Base-by-base conservation (phyloP, 2,888 invertebrate species). In the Drosophila sordidapex region DNA sequence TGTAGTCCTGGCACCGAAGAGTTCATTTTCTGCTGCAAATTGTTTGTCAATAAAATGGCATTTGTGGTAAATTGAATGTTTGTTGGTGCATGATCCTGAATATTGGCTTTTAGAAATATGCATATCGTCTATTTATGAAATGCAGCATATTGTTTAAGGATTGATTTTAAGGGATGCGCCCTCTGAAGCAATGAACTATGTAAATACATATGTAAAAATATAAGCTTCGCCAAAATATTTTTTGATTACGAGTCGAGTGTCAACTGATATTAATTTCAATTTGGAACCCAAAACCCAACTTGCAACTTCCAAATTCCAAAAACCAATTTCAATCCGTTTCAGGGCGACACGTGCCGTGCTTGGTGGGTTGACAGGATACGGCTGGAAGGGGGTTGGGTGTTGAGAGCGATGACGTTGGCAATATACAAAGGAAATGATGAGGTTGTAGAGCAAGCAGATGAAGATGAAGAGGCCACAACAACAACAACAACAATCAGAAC, bases 301-400 rank as follows among this genome's bases (percentile, higher is more conserved):
- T 71, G 57, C 65, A 65, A 73, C 65, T 71, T 71, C 48, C 27
- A 62, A 71, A 72, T 72, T 54, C 59, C 52, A 43, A 62, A 71
- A 72, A 72, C 56, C 63, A 74, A 74, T 74, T 73, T 74, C 68
- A 74, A 74, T 73, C 63, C 68, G 73, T 74, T 73, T 59, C 67
- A 62, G 66, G 54, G 59, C 57, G 57, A 56, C 74, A 73, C 72
- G 72, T 74, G 74, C 59, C 60, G 36, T 36, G 57, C 51, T 65
- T 48, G 64, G 33, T 18, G 43, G 43, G 48, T 43, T 46, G 21
- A 13, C 43, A 18, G n/a, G 35, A 33, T 27, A 35, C 2, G 52
- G 13, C 7, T 10, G 21, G 21, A 1, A 1, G 49, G 7, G 33
- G 31, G n/a, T 11, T 40, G 4, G 10, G 56, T 6, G 48, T 27